Evolutionary conservation across 2,797 vertebrate genomes (phyloP).

Genomic region (Botia kubotai): DNA sequence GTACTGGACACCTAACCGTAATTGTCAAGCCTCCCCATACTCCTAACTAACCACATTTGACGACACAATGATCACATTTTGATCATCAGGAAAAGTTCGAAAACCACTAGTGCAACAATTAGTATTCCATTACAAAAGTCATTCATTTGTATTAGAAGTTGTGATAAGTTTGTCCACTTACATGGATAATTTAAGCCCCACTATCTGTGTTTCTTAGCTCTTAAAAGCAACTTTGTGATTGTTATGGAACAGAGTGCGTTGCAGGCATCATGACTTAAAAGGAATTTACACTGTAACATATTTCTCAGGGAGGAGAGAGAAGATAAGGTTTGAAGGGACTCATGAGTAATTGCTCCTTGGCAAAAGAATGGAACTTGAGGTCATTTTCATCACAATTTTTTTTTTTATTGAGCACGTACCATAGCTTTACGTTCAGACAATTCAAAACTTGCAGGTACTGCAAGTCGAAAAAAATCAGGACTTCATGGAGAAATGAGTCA

Average conservation of each 20-base stretch:
- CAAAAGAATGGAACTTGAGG: slow-evolving; percentile 28
- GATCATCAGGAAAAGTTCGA: background rate
- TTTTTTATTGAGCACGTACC: slow-evolving; percentile 39
- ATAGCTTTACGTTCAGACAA: slow-evolving; percentile 39
- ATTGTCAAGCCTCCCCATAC: background rate
- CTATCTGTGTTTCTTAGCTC: background rate
- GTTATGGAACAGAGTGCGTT: slow-evolving; percentile 41
- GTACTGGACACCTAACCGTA: background rate
- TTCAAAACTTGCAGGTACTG: slow-evolving; percentile 22
- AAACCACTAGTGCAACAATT: background rate
- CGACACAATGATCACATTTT: background rate
- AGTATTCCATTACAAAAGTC: background rate
- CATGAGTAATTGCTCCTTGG: slow-evolving; percentile 44
- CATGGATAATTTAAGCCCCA: slow-evolving; percentile 21
- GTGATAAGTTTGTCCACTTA: slow-evolving; percentile 22
- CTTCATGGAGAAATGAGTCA: background rate
- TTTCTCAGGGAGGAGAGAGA: slow-evolving; percentile 19
- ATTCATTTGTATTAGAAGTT: slow-evolving; percentile 30
- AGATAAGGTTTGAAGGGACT: slow-evolving; percentile 44
- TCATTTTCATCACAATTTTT: slow-evolving; percentile 56
- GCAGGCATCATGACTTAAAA: slow-evolving; percentile 45
- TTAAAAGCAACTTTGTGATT: slow-evolving; percentile 27
- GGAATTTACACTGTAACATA: slow-evolving; percentile 31
- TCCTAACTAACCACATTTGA: background rate
- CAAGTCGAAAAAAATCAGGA: background rate